Conservation (phyloP, 2,888 invertebrate genomes). For the Agapostemon virescens region DNA sequence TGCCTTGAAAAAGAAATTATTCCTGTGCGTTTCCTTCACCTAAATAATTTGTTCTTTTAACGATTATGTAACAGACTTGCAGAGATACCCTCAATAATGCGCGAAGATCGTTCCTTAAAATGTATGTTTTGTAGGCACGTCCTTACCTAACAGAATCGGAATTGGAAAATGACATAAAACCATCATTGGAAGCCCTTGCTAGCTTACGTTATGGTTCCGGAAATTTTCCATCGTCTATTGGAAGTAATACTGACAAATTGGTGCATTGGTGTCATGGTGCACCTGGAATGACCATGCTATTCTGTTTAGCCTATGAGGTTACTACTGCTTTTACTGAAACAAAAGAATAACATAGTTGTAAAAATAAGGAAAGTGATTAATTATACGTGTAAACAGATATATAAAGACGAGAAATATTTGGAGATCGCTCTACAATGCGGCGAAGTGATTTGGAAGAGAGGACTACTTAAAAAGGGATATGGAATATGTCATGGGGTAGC, state of each 20-base stretch:
- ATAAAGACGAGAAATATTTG: conserved; percentile 86
- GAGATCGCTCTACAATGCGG: conserved; percentile 86
- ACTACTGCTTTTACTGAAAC: conserved; percentile 1
- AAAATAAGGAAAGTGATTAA: conserved; percentile 11
- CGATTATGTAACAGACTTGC: too few relatives aligned
- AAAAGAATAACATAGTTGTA: background rate
- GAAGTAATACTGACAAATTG: conserved; percentile 86
- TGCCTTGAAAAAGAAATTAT: too few relatives aligned
- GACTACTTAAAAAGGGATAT: conserved; percentile 91
- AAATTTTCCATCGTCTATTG: conserved; percentile 90
- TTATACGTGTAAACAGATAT: conserved; percentile 82
- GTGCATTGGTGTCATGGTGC: conserved; percentile 98
- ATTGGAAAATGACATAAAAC: conserved; percentile 83
- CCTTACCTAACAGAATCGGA: conserved; percentile 83
- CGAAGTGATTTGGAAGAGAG: conserved; percentile 90
- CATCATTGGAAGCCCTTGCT: conserved; percentile 85
- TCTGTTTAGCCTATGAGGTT: conserved; percentile 86
- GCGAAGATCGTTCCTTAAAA: background rate
- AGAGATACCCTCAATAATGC: too few relatives aligned
- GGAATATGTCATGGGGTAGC: conserved; percentile 94
- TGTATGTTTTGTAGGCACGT: conserved; percentile 80
- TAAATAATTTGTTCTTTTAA: too few relatives aligned
- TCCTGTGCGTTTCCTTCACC: too few relatives aligned
- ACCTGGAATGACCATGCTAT: conserved; percentile 90
- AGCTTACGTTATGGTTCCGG: conserved; percentile 83